Conservation (phyloP, 2,797 vertebrate species). For the Poecilia wingei region DNA sequence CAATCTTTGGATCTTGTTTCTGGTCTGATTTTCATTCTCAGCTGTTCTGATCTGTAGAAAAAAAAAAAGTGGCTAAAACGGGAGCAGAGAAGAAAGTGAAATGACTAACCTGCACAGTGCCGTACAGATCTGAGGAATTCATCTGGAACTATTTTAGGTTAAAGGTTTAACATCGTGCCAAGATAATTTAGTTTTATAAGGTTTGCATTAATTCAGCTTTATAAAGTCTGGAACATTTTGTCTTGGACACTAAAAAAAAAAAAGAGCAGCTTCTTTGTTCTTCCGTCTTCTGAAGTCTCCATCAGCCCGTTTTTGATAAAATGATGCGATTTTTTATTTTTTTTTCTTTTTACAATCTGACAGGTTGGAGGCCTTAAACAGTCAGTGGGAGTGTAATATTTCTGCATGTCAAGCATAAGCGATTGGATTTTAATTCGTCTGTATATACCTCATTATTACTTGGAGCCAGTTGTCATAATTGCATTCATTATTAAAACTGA, state of each 20-base stretch:
- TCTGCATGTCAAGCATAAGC: conserved; percentile 41
- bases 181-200: background rate
- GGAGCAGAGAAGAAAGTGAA: background rate
- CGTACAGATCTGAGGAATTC: background rate
- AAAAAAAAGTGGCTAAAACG: background rate
- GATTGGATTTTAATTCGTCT: conserved; percentile 60
- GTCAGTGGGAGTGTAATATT: conserved; percentile 29
- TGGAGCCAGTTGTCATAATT: conserved; percentile 33
- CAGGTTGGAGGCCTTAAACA: background rate
- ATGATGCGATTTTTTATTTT: background rate
- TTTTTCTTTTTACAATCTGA: background rate
- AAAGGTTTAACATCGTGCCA: background rate
- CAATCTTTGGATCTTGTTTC: background rate
- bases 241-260: background rate
- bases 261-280: background rate
- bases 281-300: background rate
- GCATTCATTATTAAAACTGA: conserved; percentile 22
- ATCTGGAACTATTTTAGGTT: background rate
- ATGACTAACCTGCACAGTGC: background rate
- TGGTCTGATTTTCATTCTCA: background rate
- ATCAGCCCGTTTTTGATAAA: background rate
- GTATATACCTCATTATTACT: conserved; percentile 34
- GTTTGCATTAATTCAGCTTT: background rate
- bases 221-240: background rate
- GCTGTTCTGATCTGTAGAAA: background rate